phyloP scores from a whole-genome alignment of 2,797 vertebrate genomes.

The Brachyalestes nurse region DNA sequence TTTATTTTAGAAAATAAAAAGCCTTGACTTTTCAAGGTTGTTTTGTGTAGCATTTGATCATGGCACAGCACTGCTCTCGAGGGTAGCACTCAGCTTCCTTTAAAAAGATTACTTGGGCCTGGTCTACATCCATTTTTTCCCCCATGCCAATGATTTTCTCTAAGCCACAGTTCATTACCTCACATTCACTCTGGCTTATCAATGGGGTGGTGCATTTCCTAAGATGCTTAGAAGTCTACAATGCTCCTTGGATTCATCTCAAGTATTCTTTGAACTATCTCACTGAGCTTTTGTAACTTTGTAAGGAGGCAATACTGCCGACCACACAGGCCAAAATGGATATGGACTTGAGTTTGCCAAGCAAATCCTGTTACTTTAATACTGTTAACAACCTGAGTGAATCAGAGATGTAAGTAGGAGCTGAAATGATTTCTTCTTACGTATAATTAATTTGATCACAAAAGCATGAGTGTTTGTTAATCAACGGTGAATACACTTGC shows the following conservation, averaged over 20 bases:
- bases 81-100: conserved; percentile 33
- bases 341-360: conserved; percentile 11
- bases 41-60: conserved; percentile 38
- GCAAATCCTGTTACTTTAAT: conserved; percentile 28
- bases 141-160: conserved; percentile 49
- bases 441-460: conserved; percentile 5
- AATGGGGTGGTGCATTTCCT: conserved; percentile 19
- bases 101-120: conserved; percentile 64
- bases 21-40: conserved; percentile 48
- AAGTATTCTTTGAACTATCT: conserved; percentile 30
- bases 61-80: conserved; percentile 10
- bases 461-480: conserved; percentile 1
- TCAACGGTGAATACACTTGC: neutral
- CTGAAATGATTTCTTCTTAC: neutral
- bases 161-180: conserved; percentile 71
- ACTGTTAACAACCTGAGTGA: conserved; percentile 15
- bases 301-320: neutral
- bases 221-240: conserved; percentile 31
- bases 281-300: conserved; percentile 19
- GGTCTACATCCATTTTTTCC: conserved; percentile 64
- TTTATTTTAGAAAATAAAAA: conserved; percentile 48
- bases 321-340: conserved; percentile 14
- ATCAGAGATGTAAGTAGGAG: neutral
- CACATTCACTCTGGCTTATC: conserved; percentile 50
- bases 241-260: conserved; percentile 25